Conservation (phyloP, 2,888 invertebrate species). For the Pachydiplax longipennis region DNA sequence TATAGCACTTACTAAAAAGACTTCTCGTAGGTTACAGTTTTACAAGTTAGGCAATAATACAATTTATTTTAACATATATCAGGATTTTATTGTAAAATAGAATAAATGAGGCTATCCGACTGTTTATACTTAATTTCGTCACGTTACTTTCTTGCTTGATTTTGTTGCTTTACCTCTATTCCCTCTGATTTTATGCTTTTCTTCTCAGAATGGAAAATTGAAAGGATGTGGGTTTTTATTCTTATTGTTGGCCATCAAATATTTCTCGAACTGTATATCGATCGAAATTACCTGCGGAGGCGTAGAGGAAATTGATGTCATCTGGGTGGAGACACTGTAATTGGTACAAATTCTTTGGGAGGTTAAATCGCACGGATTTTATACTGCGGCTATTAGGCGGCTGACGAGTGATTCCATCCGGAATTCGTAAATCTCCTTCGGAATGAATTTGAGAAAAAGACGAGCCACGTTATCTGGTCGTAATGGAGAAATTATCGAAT, state of each 20-base stretch:
- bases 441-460: neutral
- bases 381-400: constrained; percentile 1
- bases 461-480: neutral
- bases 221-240: neutral
- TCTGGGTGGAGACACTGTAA: neutral
- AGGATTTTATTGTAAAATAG: too few relatives aligned
- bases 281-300: neutral
- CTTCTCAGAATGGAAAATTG: neutral
- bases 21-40: too few relatives aligned
- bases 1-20: too few relatives aligned
- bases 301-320: neutral
- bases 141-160: neutral
- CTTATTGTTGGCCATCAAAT: neutral
- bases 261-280: neutral
- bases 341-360: constrained; percentile 29
- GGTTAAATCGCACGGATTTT: neutral
- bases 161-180: neutral
- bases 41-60: too few relatives aligned
- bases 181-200: neutral
- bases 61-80: too few relatives aligned
- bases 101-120: neutral
- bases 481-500: neutral
- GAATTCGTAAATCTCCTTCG: neutral
- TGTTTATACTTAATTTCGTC: neutral
- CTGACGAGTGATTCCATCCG: neutral